phyloP scores from a whole-genome alignment of 2,113 vertebrate genomes.

The Nothocercus nigrocapillus region DNA sequence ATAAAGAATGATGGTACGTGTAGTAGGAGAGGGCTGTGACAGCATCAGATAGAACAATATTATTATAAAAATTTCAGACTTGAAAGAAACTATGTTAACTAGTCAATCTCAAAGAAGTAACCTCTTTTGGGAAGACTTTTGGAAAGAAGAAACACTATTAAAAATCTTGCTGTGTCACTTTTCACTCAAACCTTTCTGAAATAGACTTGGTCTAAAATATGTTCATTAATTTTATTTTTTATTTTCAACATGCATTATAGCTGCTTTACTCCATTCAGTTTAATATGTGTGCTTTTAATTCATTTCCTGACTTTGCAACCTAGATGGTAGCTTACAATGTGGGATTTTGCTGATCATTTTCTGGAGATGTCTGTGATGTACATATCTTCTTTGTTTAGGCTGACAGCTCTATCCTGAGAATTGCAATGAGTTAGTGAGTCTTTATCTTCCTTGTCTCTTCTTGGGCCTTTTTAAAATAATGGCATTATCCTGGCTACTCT shows the following conservation, averaged over 20 bases:
- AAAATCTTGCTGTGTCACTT: not conserved
- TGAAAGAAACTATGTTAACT: not conserved
- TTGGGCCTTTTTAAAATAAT: constrained; percentile 56
- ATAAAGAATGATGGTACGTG: not conserved
- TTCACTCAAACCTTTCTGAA: not conserved
- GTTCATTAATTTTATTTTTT: constrained; percentile 22
- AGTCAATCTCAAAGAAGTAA: not conserved
- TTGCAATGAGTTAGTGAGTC: constrained; percentile 40
- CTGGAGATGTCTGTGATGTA: not conserved
- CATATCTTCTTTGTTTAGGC: constrained; percentile 33
- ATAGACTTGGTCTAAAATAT: not conserved
- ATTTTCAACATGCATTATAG: constrained; percentile 3
- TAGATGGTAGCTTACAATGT: not conserved
- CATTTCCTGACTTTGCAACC: constrained; percentile 16
- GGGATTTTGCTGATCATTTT: constrained; percentile 46
- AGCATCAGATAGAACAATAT: not conserved
- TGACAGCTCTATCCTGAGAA: constrained; percentile 52
- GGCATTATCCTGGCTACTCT: constrained; percentile 4
- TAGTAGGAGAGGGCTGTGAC: not conserved
- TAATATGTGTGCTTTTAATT: constrained; percentile 26
- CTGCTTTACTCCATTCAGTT: not conserved
- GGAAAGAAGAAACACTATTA: not conserved
- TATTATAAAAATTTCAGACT: not conserved
- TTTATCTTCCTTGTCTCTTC: constrained; percentile 22
- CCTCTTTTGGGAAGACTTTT: not conserved